Percentiles rank a stretch among this genome's conserved stretches.
Evolutionary conservation across 2,113 vertebrate genomes (phyloP).

Genomic region (Heteronetta atricapilla): DNA sequence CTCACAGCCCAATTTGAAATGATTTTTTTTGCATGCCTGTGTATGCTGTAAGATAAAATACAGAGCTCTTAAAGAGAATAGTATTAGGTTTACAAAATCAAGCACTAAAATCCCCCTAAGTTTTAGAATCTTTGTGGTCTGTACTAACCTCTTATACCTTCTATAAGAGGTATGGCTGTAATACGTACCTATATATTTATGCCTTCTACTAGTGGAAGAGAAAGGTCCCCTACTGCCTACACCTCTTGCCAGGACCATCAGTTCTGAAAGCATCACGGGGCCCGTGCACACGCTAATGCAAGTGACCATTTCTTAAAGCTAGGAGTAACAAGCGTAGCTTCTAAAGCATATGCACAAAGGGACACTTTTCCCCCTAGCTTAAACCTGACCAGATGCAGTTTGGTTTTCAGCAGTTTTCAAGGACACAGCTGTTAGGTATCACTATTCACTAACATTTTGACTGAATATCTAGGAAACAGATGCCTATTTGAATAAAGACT

Average conservation of each 20-base stretch:
- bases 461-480: neutral
- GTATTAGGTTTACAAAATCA: neutral
- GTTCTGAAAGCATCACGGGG: neutral
- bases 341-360: neutral
- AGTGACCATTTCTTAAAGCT: neutral
- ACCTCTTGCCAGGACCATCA: neutral
- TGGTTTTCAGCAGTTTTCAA: neutral
- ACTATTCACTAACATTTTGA: neutral
- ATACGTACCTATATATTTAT: neutral
- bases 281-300: neutral
- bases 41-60: neutral
- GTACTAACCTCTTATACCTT: neutral
- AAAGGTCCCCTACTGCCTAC: neutral
- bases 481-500: neutral
- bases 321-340: neutral
- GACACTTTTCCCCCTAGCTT: neutral
- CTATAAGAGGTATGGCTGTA: neutral
- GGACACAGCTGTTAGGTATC: fast-evolving
- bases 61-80: neutral
- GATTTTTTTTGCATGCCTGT: neutral
- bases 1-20: neutral
- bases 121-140: neutral
- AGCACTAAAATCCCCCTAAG: neutral
- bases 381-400: neutral
- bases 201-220: neutral